Evolutionary conservation across 2,888 invertebrate species (phyloP), one percentile per base, ranked within the genome.

Genomic region (Lamproptera curius): DNA sequence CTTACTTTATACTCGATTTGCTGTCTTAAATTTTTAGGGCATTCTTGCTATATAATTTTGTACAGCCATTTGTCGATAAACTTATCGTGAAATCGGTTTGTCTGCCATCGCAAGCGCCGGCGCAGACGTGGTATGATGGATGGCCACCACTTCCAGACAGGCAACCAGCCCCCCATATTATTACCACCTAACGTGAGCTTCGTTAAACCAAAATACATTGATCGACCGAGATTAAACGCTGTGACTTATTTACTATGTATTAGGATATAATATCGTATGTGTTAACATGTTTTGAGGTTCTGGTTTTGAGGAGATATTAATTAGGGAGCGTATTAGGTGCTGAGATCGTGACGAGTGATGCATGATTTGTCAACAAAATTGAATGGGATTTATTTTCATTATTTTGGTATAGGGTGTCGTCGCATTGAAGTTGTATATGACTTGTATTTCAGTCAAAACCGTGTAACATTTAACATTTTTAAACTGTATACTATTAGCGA

Each of bases 361-460:
- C 78, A 81, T 81, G 70, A 65, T 70, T 69, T 70, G 73, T 77
- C 79, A 76, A 78, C 73, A 55, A 42, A 65, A 60, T 59, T 65
- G 62, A 57, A 40, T 58, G 46, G 54, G 55, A 57, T n/a, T n/a
- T n/a, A n/a, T n/a, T n/a, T n/a, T n/a, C n/a, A n/a, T n/a, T n/a
- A n/a, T n/a, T n/a, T n/a, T n/a, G n/a, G n/a, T n/a, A n/a, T n/a
- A n/a, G n/a, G n/a, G n/a, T n/a, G n/a, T n/a, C n/a, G n/a, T n/a
- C n/a, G n/a, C n/a, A n/a, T n/a, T n/a, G n/a, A n/a, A n/a, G n/a
- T n/a, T n/a, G n/a, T n/a, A n/a, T n/a, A n/a, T n/a, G n/a, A n/a
- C n/a, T n/a, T n/a, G n/a, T n/a, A n/a, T n/a, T n/a, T n/a, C n/a
- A n/a, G n/a, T n/a, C n/a, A n/a, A n/a, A n/a, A n/a, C n/a, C n/a